These are phyloP conservation scores for Zenarchopterus dispar DNA, from an alignment of 2,797 vertebrate species.

Conservation along the genomic window DNA sequence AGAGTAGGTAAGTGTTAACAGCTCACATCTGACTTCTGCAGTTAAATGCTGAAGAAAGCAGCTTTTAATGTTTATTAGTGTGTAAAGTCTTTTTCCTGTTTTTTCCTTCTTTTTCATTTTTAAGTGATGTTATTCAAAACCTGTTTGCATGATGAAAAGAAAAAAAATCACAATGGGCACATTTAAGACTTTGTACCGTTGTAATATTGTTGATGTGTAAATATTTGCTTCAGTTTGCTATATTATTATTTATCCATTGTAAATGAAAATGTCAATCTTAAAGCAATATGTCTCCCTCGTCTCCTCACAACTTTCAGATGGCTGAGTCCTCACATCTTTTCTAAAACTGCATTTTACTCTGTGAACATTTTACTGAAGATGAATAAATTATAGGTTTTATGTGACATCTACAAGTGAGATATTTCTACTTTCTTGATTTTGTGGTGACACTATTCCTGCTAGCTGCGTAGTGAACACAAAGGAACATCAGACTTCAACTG, in stretches of 20 bases:
- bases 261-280: constrained; percentile 72
- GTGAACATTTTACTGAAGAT: constrained; percentile 74
- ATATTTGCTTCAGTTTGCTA: constrained; percentile 87
- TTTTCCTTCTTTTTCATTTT: constrained; percentile 52
- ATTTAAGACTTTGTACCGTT: constrained; percentile 72
- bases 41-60: constrained; percentile 17
- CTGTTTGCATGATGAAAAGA: constrained; percentile 88
- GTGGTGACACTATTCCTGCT: neutral
- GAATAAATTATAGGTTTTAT: constrained; percentile 80
- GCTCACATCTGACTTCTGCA: constrained; percentile 17
- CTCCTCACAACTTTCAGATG: constrained; percentile 46
- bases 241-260: constrained; percentile 93
- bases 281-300: constrained; percentile 77
- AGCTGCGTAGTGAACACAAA: neutral
- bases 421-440: constrained; percentile 10
- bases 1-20: constrained; percentile 16
- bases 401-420: constrained; percentile 49
- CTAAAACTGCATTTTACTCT: constrained; percentile 78
- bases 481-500: too few relatives aligned
- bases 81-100: constrained; percentile 61
- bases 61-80: constrained; percentile 51
- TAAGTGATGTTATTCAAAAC: constrained; percentile 61
- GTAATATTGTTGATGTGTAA: constrained; percentile 86
- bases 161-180: constrained; percentile 72
- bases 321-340: constrained; percentile 71